Evolutionary conservation across 2,797 vertebrate species (phyloP).

Genomic region (Eupleurogrammus muticus): DNA sequence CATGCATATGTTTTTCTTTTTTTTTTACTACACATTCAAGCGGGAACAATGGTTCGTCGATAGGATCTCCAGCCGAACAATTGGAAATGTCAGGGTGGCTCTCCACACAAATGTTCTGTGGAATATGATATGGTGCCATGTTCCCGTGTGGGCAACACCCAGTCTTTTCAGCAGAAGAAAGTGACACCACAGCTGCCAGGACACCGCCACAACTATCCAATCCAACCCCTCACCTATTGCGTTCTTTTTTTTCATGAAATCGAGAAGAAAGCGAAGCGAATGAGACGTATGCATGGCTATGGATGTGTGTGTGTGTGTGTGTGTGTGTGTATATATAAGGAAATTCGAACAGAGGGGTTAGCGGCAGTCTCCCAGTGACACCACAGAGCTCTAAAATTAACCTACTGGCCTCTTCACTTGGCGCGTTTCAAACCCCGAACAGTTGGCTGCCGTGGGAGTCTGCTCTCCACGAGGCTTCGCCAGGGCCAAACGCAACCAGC

Average conservation of each 20-base stretch:
- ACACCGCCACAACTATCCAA: slow-evolving; percentile 51
- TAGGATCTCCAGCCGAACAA: slow-evolving; percentile 25
- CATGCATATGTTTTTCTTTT: neutral
- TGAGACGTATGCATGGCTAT: slow-evolving; percentile 23
- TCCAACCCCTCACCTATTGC: slow-evolving; percentile 39
- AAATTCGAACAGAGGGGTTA: slow-evolving; percentile 23
- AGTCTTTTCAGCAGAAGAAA: slow-evolving; percentile 57
- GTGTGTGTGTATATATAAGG: slow-evolving; percentile 13
- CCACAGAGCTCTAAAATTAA: slow-evolving; percentile 66
- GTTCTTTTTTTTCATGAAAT: slow-evolving; percentile 38
- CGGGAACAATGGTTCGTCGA: slow-evolving; percentile 13
- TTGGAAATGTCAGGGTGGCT: slow-evolving; percentile 35
- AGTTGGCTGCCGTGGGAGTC: slow-evolving; percentile 35
- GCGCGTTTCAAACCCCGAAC: slow-evolving; percentile 26
- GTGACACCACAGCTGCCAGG: slow-evolving; percentile 56
- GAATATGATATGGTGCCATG: slow-evolving; percentile 42
- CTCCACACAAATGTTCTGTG: slow-evolving; percentile 52
- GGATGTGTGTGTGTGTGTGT: slow-evolving; percentile 3
- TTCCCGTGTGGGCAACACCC: slow-evolving; percentile 53
- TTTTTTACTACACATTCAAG: neutral
- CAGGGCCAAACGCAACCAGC: slow-evolving; percentile 18
- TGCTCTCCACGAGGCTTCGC: slow-evolving; percentile 33
- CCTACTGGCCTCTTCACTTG: slow-evolving; percentile 37
- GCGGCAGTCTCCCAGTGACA: slow-evolving; percentile 51
- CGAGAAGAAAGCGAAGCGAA: slow-evolving; percentile 24